phyloP scores from a whole-genome alignment of 2,888 invertebrate genomes.

The Sesia bembeciformis region DNA sequence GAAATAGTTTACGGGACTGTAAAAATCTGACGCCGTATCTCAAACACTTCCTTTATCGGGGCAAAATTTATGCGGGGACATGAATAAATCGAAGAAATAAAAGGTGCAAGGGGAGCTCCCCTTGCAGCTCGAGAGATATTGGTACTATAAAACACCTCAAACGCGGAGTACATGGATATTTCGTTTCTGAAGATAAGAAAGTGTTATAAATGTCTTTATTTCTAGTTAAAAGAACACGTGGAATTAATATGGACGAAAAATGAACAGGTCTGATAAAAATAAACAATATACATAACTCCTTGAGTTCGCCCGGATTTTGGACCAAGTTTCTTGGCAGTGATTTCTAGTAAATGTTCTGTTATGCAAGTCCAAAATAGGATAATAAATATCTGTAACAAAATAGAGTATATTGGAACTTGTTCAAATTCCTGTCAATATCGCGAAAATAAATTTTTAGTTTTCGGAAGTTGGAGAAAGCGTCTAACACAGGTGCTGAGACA shows the following conservation, averaged over 20 bases:
- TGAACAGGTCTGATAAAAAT: constrained; percentile 1
- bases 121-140: constrained; percentile 61
- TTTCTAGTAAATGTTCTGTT: constrained; percentile 9
- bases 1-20: background rate
- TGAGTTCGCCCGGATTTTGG: constrained; percentile 6
- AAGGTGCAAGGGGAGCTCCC: constrained; percentile 47
- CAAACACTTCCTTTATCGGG: constrained; percentile 9
- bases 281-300: constrained; percentile 3
- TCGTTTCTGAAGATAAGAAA: constrained; percentile 24
- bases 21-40: constrained; percentile 1
- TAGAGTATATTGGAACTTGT: too few relatives aligned
- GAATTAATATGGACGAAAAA: too few relatives aligned
- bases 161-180: constrained; percentile 26
- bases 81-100: constrained; percentile 65
- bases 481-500: constrained; percentile 22
- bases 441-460: constrained; percentile 12
- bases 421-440: too few relatives aligned
- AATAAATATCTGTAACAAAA: too few relatives aligned
- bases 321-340: constrained; percentile 12
- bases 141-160: constrained; percentile 53
- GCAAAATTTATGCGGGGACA: constrained; percentile 57
- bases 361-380: too few relatives aligned
- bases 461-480: constrained; percentile 11
- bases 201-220: too few relatives aligned
- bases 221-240: too few relatives aligned